Conservation (phyloP, 2,113 vertebrate genomes). For the Ophiodon elongatus region DNA sequence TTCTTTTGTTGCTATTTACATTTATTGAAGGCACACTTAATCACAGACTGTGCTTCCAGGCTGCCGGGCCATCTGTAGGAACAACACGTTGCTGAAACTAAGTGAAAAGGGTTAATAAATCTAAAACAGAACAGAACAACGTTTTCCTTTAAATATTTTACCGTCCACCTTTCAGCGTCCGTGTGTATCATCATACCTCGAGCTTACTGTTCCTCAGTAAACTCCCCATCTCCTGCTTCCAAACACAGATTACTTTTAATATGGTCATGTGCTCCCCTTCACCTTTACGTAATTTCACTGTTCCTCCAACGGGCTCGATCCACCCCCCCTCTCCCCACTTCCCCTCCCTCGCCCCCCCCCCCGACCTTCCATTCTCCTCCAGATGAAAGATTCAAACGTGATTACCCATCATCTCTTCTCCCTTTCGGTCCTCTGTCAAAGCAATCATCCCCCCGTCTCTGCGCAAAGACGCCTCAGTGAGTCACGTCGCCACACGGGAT, state of each 20-base stretch:
- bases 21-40: conserved; percentile 22
- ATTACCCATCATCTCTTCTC: conserved; percentile 51
- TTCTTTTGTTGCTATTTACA: conserved; percentile 13
- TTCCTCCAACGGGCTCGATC: background rate
- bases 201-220: background rate
- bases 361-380: conserved; percentile 39
- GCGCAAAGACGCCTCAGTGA: conserved; percentile 25
- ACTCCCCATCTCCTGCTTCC: conserved; percentile 3
- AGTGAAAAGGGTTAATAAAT: background rate
- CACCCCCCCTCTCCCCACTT: no score
- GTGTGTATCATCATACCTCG: background rate
- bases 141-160: background rate
- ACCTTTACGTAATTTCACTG: conserved; percentile 57
- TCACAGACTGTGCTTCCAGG: background rate
- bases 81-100: background rate
- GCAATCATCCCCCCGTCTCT: conserved; percentile 51
- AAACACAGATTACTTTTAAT: conserved; percentile 40
- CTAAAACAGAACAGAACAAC: background rate
- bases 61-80: background rate
- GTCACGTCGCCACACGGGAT: conserved; percentile 3
- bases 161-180: background rate
- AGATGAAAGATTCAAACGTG: conserved; percentile 27
- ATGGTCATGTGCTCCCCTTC: conserved; percentile 61
- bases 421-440: conserved; percentile 26
- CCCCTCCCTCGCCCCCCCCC: no score